Evolutionary conservation across 2,113 vertebrate genomes (phyloP).

Genomic region (Urocynchramus pylzowi): DNA sequence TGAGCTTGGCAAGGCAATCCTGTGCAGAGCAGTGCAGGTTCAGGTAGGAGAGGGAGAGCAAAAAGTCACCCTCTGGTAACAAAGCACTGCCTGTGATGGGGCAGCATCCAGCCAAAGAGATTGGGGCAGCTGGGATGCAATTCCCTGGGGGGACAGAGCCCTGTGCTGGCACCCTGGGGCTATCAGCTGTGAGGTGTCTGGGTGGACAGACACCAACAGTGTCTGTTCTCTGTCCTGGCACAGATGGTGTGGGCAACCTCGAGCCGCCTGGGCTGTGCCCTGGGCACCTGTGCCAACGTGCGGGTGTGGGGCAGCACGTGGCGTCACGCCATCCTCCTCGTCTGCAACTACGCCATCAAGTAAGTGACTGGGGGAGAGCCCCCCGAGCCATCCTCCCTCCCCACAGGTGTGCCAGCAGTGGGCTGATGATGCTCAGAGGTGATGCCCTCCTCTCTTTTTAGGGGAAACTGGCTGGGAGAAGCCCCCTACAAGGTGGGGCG

Average conservation of each 20-base stretch:
- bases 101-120: background rate
- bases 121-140: fast-evolving
- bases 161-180: fast-evolving
- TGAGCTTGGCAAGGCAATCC: background rate
- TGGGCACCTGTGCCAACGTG: slow-evolving; percentile 80
- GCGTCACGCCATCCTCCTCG: slow-evolving; percentile 77
- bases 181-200: fast-evolving
- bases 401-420: fast-evolving
- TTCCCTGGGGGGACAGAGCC: background rate
- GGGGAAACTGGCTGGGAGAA: slow-evolving; percentile 90
- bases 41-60: background rate
- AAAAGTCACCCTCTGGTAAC: background rate
- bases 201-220: fast-evolving
- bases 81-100: background rate
- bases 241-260: slow-evolving; percentile 94
- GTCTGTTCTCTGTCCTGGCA: background rate
- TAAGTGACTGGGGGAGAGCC: slow-evolving; percentile 57
- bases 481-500: slow-evolving; percentile 81
- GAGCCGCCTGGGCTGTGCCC: slow-evolving; percentile 84
- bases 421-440: background rate
- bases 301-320: slow-evolving; percentile 80
- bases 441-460: slow-evolving; percentile 64
- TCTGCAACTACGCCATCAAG: slow-evolving; percentile 94
- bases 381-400: background rate
- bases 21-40: background rate